These are phyloP conservation scores for Heliothis virescens DNA, from an alignment of 1,140 invertebrate species.

Conservation along the genomic window DNA sequence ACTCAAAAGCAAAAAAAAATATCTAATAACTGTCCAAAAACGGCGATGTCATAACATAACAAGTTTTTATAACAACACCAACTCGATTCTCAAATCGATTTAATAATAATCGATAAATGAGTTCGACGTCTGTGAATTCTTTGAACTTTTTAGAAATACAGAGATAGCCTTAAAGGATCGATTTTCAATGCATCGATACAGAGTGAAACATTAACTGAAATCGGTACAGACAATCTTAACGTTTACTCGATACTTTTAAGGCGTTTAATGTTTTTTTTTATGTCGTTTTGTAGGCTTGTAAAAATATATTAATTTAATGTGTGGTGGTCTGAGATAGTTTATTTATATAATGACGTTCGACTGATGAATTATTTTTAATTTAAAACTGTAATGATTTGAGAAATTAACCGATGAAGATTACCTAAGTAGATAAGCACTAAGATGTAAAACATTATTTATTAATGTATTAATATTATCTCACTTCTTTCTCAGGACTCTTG, in stretches of 20 bases:
- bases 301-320: background rate
- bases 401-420: too few species aligned
- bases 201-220: slow-evolving; percentile 21
- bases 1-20: too few species aligned
- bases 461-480: too few species aligned
- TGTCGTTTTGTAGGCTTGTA: background rate
- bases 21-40: background rate
- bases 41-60: background rate
- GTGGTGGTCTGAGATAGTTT: too few species aligned
- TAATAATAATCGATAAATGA: background rate
- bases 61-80: background rate
- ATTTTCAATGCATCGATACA: background rate
- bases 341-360: too few species aligned
- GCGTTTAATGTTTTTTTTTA: background rate
- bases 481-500: too few species aligned
- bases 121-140: background rate
- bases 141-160: background rate
- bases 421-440: too few species aligned
- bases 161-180: slow-evolving; percentile 14
- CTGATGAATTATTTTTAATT: too few species aligned
- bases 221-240: slow-evolving; percentile 12
- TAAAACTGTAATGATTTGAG: too few species aligned
- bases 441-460: too few species aligned
- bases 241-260: slow-evolving; percentile 11
- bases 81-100: background rate